phyloP scores from a whole-genome alignment of 1,140 invertebrate genomes.

The Ceratina calcarata region DNA sequence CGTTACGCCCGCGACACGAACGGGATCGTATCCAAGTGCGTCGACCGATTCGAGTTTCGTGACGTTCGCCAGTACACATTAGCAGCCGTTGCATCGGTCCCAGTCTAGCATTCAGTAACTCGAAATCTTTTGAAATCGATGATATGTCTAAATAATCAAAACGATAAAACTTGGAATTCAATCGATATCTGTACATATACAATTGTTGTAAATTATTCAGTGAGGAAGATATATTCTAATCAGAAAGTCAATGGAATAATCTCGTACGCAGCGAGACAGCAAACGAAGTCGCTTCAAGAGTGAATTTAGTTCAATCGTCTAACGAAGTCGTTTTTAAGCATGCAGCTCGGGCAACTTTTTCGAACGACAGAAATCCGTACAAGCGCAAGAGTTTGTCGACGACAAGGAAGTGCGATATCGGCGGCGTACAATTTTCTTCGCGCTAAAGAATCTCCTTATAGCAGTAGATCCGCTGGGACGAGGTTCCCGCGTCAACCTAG shows the following conservation, averaged over 20 bases:
- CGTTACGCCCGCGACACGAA: conserved; percentile 43
- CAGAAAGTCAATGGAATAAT: no score
- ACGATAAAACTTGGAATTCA: no score
- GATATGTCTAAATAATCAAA: no score
- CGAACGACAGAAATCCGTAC: conserved; percentile 9
- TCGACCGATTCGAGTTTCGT: conserved; percentile 26
- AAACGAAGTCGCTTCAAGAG: no score
- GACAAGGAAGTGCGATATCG: conserved; percentile 23
- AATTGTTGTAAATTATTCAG: no score
- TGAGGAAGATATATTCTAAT: no score
- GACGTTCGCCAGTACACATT: not conserved
- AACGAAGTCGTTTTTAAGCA: not conserved
- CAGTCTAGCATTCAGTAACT: no score
- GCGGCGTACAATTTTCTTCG: conserved; percentile 27
- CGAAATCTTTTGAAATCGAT: no score
- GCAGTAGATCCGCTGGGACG: conserved; percentile 33
- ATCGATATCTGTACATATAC: no score
- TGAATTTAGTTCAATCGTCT: no score
- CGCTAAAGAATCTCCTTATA: conserved; percentile 34
- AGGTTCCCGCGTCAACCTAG: conserved; percentile 33
- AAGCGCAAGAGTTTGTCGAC: conserved; percentile 19
- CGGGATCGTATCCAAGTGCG: conserved; percentile 26
- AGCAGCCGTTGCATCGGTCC: no score
- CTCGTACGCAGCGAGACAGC: no score
- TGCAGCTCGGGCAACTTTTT: not conserved